phyloP scores from a whole-genome alignment of 1,140 invertebrate genomes.

The Nephotettix cincticeps region DNA sequence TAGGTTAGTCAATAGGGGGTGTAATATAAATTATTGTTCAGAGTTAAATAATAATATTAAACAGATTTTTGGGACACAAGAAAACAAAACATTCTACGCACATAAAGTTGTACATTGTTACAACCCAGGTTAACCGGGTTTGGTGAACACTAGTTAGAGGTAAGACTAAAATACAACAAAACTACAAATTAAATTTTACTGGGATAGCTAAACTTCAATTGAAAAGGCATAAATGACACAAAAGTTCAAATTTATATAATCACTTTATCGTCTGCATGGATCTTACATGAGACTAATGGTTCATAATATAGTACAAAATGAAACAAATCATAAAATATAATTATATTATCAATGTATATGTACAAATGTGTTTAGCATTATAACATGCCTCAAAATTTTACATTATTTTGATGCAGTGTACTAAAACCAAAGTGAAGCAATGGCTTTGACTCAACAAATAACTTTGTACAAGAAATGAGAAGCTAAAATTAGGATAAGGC shows the following conservation, averaged over 20 bases:
- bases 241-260: conserved; percentile 12
- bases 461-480: background rate
- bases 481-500: conserved; percentile 21
- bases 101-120: no score
- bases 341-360: conserved; percentile 23
- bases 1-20: no score
- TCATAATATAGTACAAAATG: conserved; percentile 26
- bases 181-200: no score
- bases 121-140: no score
- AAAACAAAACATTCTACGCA: no score
- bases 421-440: conserved; percentile 7
- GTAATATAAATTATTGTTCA: no score
- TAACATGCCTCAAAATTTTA: conserved; percentile 7
- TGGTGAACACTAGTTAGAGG: no score
- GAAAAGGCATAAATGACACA: conserved; percentile 13
- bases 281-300: conserved; percentile 11
- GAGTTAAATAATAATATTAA: no score
- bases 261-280: conserved; percentile 20
- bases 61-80: no score
- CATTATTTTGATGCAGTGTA: conserved; percentile 11
- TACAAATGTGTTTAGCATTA: conserved; percentile 22
- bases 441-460: conserved; percentile 21
- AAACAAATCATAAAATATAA: conserved; percentile 30
- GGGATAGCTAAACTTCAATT: no score
- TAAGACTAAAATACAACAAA: no score